phyloP scores from a whole-genome alignment of 1,140 invertebrate species.

The Littorina saxatilis region DNA sequence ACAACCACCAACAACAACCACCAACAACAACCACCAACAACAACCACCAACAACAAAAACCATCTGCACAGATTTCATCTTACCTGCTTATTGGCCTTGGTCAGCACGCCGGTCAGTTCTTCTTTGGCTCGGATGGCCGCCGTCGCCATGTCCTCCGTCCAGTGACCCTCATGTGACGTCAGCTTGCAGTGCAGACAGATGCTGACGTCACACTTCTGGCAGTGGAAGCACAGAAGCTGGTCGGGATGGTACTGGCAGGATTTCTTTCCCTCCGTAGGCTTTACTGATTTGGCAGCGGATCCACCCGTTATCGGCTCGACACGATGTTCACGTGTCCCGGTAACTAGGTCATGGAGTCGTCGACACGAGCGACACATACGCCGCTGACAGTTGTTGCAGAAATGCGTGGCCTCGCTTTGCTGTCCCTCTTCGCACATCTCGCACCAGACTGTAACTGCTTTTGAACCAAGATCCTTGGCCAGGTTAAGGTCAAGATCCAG shows the following conservation, averaged over 20 bases:
- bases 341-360: constrained; percentile 15
- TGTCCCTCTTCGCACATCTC: constrained; percentile 32
- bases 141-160: constrained; percentile 18
- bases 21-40: no score
- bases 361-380: constrained; percentile 20
- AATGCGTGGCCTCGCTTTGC: constrained; percentile 3
- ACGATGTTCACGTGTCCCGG: not conserved
- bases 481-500: not conserved
- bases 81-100: not conserved
- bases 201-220: constrained; percentile 26
- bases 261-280: not conserved
- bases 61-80: not conserved
- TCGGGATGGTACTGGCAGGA: constrained; percentile 3
- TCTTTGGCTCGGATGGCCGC: not conserved
- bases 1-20: no score
- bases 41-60: no score
- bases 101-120: not conserved
- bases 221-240: constrained; percentile 28
- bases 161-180: constrained; percentile 34
- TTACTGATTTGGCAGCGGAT: not conserved
- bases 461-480: no score
- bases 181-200: constrained; percentile 37
- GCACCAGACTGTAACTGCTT: no score
- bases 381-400: constrained; percentile 6
- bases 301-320: not conserved